These are phyloP conservation scores for Eretmocerus hayati DNA, from an alignment of 2,888 invertebrate species.

Conservation along the genomic window DNA sequence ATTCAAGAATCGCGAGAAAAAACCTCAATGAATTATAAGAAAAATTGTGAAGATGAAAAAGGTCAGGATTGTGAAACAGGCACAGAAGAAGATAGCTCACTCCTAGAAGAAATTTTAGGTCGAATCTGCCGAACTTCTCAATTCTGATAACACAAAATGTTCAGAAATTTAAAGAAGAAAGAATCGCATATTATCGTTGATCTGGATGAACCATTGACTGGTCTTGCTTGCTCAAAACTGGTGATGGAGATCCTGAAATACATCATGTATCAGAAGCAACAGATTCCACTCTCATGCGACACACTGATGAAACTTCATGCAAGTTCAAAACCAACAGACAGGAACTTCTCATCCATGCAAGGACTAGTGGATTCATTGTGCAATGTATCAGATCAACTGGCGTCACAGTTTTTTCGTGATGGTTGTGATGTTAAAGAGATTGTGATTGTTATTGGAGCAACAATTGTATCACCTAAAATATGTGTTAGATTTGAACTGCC, in stretches of 20 bases:
- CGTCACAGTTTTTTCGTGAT: constrained; percentile 31
- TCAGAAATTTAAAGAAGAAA: constrained; percentile 22
- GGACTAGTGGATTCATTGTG: constrained; percentile 29
- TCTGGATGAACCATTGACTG: constrained; percentile 43
- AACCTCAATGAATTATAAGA: too few relatives aligned
- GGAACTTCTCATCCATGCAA: constrained; percentile 31
- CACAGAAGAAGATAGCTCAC: too few relatives aligned
- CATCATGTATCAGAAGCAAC: constrained; percentile 45
- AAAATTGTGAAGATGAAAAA: neutral
- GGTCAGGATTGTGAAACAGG: too few relatives aligned
- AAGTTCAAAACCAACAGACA: constrained; percentile 33
- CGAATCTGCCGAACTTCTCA: too few relatives aligned
- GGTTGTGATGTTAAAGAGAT: constrained; percentile 39
- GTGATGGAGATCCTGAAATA: constrained; percentile 44
- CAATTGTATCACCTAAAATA: constrained; percentile 41
- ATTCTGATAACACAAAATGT: constrained; percentile 32
- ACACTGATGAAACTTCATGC: constrained; percentile 35
- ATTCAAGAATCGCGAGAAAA: too few relatives aligned
- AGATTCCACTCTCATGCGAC: constrained; percentile 45
- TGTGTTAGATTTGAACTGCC: constrained; percentile 38
- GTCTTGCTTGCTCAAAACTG: constrained; percentile 40
- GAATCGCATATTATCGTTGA: constrained; percentile 35
- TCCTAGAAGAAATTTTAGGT: too few relatives aligned
- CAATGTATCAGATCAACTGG: constrained; percentile 33
- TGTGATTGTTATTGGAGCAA: constrained; percentile 42